Percentiles rank a stretch among this genome's conserved stretches.
These are phyloP conservation scores for Pangasius krempfi DNA, from an alignment of 2,797 vertebrate genomes.

Conservation along the genomic window DNA sequence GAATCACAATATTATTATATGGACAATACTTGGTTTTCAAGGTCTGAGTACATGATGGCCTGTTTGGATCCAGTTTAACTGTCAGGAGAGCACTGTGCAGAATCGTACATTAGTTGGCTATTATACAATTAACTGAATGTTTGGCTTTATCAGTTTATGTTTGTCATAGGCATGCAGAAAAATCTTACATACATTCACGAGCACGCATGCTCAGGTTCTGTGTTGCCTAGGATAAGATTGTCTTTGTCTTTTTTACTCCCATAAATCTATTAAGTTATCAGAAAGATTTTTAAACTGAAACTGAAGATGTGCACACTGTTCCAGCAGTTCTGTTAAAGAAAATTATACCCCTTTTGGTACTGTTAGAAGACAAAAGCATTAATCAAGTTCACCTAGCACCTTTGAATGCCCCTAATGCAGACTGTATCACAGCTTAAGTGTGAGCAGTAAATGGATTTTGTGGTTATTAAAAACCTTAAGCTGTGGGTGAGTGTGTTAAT, in stretches of 20 bases:
- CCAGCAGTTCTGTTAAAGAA: background rate
- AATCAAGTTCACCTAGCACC: conserved; percentile 17
- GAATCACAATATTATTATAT: background rate
- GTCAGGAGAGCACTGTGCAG: background rate
- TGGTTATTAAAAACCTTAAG: conserved; percentile 49
- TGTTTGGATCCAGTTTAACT: background rate
- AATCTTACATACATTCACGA: background rate
- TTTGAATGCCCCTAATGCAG: conserved; percentile 19
- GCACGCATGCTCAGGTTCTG: background rate
- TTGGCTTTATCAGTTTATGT: background rate
- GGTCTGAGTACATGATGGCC: background rate
- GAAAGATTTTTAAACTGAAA: background rate
- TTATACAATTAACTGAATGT: background rate
- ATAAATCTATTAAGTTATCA: background rate
- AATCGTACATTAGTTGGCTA: background rate
- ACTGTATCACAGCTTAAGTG: conserved; percentile 26
- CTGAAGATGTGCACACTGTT: background rate
- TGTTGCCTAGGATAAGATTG: background rate
- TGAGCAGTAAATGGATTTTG: conserved; percentile 29
- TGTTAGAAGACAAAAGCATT: conserved; percentile 24
- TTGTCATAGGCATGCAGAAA: background rate
- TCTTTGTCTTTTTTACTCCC: background rate
- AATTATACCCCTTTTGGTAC: background rate
- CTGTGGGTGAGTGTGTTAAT: conserved; percentile 39
- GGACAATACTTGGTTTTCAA: background rate